Evolutionary conservation across 2,888 invertebrate genomes (phyloP).

Genomic region (Mycalesis mineus): DNA sequence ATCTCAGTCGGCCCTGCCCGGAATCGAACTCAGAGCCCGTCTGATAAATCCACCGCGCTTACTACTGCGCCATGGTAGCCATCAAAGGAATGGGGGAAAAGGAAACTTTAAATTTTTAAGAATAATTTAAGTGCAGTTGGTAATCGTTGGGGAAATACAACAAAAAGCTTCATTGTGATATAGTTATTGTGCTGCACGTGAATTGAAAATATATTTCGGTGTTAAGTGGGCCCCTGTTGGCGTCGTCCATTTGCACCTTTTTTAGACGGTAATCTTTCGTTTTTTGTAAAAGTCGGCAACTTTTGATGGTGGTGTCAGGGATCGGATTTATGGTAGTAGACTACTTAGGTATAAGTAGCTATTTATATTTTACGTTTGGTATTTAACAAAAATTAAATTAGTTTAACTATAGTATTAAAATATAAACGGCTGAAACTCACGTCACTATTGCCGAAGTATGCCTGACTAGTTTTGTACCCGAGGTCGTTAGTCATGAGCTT

Average conservation of each 20-base stretch:
- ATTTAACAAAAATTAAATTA: too few relatives aligned
- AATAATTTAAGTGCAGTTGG: conserved; percentile 19
- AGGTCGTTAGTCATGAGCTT: too few relatives aligned
- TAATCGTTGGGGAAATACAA: conserved; percentile 27
- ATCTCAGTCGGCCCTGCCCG: too few relatives aligned
- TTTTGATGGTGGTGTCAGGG: conserved; percentile 12
- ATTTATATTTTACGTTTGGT: not conserved
- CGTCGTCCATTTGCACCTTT: conserved; percentile 44
- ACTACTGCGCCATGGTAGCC: too few relatives aligned
- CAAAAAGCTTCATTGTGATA: conserved; percentile 41
- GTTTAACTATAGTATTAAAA: too few relatives aligned
- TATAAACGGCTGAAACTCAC: too few relatives aligned
- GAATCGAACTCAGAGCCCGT: too few relatives aligned
- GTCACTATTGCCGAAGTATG: too few relatives aligned
- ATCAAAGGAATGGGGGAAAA: too few relatives aligned
- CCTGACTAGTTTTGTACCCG: too few relatives aligned
- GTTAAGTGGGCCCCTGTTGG: conserved; percentile 45
- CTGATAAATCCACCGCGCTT: too few relatives aligned
- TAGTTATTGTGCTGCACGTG: conserved; percentile 43
- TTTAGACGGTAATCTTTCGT: conserved; percentile 21
- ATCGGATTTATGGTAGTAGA: conserved; percentile 13
- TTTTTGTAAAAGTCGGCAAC: conserved; percentile 17
- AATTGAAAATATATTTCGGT: conserved; percentile 44
- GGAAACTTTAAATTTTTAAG: conserved; percentile 6
- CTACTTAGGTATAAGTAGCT: not conserved